These are phyloP conservation scores for Oligia latruncula DNA, from an alignment of 2,888 invertebrate species.

Conservation along the genomic window DNA sequence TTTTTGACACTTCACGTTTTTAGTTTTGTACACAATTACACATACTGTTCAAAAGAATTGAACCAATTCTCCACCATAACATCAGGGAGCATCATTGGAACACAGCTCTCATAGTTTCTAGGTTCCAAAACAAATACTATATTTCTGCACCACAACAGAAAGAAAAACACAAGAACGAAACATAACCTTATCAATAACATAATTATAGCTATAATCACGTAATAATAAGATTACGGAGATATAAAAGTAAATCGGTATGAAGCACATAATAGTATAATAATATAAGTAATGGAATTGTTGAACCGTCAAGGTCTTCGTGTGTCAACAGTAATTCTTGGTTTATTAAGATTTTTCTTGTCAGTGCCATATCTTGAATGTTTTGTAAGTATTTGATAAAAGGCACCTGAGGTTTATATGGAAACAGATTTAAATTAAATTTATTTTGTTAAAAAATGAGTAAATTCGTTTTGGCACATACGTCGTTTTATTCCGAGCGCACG, in stretches of 20 bases:
- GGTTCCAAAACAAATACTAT: not conserved
- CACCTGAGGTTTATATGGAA: not conserved
- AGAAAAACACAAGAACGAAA: constrained; percentile 14
- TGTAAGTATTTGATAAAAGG: constrained; percentile 29
- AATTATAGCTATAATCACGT: constrained; percentile 60
- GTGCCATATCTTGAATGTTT: constrained; percentile 20
- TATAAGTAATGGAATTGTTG: constrained; percentile 23
- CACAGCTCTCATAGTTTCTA: not conserved
- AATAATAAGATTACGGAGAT: constrained; percentile 63
- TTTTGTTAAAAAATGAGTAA: too few relatives aligned
- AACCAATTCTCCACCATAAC: not conserved
- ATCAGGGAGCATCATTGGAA: not conserved
- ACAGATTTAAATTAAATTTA: not conserved
- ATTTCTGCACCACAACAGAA: not conserved
- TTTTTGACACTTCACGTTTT: not conserved
- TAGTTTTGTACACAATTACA: not conserved
- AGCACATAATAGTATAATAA: constrained; percentile 40
- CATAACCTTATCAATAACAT: constrained; percentile 49
- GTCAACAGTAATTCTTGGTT: constrained; percentile 30
- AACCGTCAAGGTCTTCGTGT: constrained; percentile 45
- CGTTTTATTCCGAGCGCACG: too few relatives aligned
- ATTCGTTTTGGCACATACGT: too few relatives aligned
- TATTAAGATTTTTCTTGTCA: constrained; percentile 38
- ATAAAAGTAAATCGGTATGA: constrained; percentile 59
- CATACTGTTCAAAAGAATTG: not conserved